Base-by-base conservation (phyloP, 2,888 invertebrate species). In the Sinelater perroti region DNA sequence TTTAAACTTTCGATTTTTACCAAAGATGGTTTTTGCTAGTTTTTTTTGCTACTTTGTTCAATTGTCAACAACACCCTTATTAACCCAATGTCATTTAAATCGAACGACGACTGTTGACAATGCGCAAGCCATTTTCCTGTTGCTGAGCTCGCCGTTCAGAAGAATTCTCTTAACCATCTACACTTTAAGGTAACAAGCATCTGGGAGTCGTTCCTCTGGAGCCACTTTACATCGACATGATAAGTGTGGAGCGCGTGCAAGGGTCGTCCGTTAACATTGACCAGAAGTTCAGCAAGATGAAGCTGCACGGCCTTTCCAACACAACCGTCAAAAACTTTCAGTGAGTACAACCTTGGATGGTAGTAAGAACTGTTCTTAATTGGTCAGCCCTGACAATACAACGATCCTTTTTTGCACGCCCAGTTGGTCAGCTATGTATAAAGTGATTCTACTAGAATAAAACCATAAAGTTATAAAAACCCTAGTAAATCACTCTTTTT, bases 211-310 rank as follows among this genome's bases (percentile, higher is more conserved):
- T 83, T 0, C 76, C 80, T 0, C 69, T 88, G 53, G 88, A 89
- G 67, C 89, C 89, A 0, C 76, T 89, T 3, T 73, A 75, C 13
- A 81, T 89, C 28, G 77, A 83, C 30, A 76, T 79, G 53, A 80
- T 87, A 61, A 80, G 82, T 72, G 82, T 87, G 31, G 82, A 83
- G 8, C 65, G 57, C 1, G 83, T 84, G 21, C 76, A 79, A 0
- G 84, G 83, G 1, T 60, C 62, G 0, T 60, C 62, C 0, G 85
- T 88, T 5, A 79, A 79, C 63, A 77, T 89, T 46, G 76, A 82
- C 6, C 88, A 88, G 75, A 81, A 81, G 68, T 87, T 87, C 72
- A 80, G 79, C 66, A 84, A 87, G 71, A 80, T 88, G 56, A 81
- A 83, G 59, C 75, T 89, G 10, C 75, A 84, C 54, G 87, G 88